Percentiles rank a stretch among this genome's conserved stretches.
These are phyloP conservation scores for Psilanteris sp. DNA, from an alignment of 1,140 invertebrate species.

Conservation along the genomic window DNA sequence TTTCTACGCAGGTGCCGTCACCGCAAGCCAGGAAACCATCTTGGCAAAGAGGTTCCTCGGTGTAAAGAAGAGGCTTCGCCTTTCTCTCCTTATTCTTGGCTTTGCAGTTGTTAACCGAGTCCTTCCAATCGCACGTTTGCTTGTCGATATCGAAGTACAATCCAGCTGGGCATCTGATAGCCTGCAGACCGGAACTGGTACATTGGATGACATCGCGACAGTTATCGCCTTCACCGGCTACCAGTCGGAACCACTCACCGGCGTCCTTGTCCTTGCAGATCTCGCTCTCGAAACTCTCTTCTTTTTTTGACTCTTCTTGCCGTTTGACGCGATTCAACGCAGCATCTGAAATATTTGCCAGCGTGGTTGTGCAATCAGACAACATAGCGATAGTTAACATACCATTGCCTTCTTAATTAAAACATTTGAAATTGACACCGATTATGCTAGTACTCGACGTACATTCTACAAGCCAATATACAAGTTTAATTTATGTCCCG, in stretches of 20 bases:
- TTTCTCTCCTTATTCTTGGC: conserved; percentile 94
- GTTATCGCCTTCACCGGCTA: conserved; percentile 93
- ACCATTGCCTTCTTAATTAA: no score
- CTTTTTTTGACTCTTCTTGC: conserved; percentile 85
- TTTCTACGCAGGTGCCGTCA: conserved; percentile 91
- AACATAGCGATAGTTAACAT: no score
- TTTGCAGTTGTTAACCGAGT: conserved; percentile 95
- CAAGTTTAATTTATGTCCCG: no score
- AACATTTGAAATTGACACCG: no score
- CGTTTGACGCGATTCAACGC: conserved; percentile 66
- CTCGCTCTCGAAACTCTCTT: conserved; percentile 92
- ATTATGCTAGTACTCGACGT: no score
- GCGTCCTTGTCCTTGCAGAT: conserved; percentile 96
- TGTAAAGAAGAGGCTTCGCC: conserved; percentile 92
- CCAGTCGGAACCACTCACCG: conserved; percentile 96
- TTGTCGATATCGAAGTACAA: conserved; percentile 97
- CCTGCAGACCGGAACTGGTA: conserved; percentile 95
- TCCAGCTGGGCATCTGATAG: conserved; percentile 94
- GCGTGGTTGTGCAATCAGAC: conserved; percentile 12
- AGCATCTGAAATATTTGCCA: conserved; percentile 58
- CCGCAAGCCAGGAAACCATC: conserved; percentile 93
- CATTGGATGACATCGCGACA: conserved; percentile 97
- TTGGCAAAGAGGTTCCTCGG: conserved; percentile 94
- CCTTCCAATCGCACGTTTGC: conserved; percentile 97
- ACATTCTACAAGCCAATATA: no score